These are phyloP conservation scores for Cebidichthys violaceus DNA, from an alignment of 2,113 vertebrate genomes.

Conservation along the genomic window DNA sequence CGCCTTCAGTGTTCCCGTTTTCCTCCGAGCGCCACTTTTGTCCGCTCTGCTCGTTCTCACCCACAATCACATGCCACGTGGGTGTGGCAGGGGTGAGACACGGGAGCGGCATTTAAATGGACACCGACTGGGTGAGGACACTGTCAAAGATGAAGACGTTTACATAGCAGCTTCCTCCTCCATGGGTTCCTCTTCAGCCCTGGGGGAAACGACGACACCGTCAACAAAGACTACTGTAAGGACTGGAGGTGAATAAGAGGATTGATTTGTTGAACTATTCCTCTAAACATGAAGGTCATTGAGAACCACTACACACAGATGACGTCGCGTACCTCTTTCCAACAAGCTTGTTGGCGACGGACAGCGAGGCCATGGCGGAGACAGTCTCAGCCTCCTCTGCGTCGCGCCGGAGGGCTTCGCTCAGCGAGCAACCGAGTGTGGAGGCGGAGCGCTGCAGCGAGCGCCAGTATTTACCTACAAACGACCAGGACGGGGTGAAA, in stretches of 20 bases:
- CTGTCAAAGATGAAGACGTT: conserved; percentile 83
- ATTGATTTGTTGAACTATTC: not conserved
- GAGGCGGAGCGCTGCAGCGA: conserved; percentile 89
- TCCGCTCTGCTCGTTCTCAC: conserved; percentile 27
- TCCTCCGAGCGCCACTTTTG: conserved; percentile 20
- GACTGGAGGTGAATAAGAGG: too few relatives aligned
- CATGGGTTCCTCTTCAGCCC: conserved; percentile 95
- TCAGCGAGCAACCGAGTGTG: conserved; percentile 89
- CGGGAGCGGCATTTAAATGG: conserved; percentile 67
- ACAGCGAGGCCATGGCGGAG: conserved; percentile 97
- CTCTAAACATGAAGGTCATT: not conserved
- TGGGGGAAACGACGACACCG: conserved; percentile 54
- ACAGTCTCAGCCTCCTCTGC: conserved; percentile 95
- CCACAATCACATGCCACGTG: conserved; percentile 54
- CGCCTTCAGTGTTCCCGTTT: conserved; percentile 54
- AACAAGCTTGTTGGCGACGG: conserved; percentile 91
- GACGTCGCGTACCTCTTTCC: conserved; percentile 87
- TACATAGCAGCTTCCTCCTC: conserved; percentile 96
- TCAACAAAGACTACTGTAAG: not conserved
- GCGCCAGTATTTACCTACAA: conserved; percentile 94
- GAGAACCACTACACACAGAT: not conserved
- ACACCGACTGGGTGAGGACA: conserved; percentile 82
- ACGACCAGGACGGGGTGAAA: not conserved
- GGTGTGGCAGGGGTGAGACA: conserved; percentile 75
- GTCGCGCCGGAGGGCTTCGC: conserved; percentile 92